These are phyloP conservation scores for Molossus molossus DNA, from an alignment of 2,797 vertebrate species.

Conservation along the genomic window DNA sequence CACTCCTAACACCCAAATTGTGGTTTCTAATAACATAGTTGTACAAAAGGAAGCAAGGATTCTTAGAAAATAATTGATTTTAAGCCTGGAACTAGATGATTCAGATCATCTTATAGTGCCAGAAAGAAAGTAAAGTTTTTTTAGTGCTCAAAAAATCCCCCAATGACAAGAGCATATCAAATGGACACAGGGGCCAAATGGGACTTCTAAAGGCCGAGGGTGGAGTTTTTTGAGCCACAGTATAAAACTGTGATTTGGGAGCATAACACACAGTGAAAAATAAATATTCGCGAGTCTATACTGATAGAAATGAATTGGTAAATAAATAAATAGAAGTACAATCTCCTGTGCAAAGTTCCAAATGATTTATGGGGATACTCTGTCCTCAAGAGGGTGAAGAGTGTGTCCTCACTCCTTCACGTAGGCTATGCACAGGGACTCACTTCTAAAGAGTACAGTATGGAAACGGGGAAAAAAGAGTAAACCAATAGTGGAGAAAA, in stretches of 20 bases:
- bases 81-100: not conserved
- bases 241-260: conserved; percentile 5
- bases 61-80: not conserved
- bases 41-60: not conserved
- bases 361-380: not conserved
- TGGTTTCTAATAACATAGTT: conserved; percentile 27
- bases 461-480: not conserved
- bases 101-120: not conserved
- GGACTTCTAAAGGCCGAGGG: not conserved
- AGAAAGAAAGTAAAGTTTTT: not conserved
- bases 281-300: not conserved
- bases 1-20: not conserved
- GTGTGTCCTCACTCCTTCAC: not conserved
- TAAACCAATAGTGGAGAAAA: not conserved
- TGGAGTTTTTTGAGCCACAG: not conserved
- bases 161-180: not conserved
- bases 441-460: not conserved
- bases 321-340: not conserved
- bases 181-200: not conserved
- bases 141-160: not conserved
- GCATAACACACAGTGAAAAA: not conserved
- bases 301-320: not conserved
- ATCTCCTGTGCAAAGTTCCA: not conserved
- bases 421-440: not conserved
- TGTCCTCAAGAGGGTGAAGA: not conserved